These are phyloP conservation scores for Scaptomyza reducta DNA, from an alignment of 2,888 invertebrate genomes.

Conservation along the genomic window DNA sequence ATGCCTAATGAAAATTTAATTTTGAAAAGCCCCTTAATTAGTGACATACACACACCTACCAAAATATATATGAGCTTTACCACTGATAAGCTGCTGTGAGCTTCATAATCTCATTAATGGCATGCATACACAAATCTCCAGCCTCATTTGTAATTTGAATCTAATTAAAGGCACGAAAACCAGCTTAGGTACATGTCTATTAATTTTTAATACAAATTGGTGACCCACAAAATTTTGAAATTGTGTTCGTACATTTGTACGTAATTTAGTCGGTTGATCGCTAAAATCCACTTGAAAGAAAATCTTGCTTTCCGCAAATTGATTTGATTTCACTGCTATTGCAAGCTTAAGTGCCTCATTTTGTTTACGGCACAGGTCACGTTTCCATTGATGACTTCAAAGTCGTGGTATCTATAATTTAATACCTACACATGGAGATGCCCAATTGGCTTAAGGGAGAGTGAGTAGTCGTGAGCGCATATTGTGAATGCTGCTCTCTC, in stretches of 20 bases:
- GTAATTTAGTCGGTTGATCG: background rate
- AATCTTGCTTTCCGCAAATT: conserved; percentile 41
- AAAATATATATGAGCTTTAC: background rate
- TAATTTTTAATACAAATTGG: background rate
- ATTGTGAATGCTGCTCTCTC: conserved; percentile 11
- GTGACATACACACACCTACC: background rate
- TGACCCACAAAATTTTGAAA: background rate
- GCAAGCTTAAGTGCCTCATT: conserved; percentile 4
- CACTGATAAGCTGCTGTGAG: conserved; percentile 18
- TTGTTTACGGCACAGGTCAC: conserved; percentile 5
- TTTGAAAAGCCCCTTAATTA: background rate
- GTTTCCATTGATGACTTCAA: conserved; percentile 17
- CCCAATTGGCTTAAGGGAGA: conserved; percentile 14
- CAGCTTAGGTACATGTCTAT: conserved; percentile 5
- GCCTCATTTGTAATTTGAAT: conserved; percentile 7
- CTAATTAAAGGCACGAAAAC: conserved; percentile 32
- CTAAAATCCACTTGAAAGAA: conserved; percentile 1
- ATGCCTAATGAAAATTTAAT: conserved; percentile 19
- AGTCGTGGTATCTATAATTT: conserved; percentile 18
- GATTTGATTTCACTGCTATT: conserved; percentile 47
- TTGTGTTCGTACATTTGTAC: background rate
- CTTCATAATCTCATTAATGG: conserved; percentile 30
- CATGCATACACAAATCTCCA: conserved; percentile 18
- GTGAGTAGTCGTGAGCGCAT: conserved; percentile 15
- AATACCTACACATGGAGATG: background rate